Evolutionary conservation across 2,888 invertebrate species (phyloP).

Genomic region (Hemithea aestivaria): DNA sequence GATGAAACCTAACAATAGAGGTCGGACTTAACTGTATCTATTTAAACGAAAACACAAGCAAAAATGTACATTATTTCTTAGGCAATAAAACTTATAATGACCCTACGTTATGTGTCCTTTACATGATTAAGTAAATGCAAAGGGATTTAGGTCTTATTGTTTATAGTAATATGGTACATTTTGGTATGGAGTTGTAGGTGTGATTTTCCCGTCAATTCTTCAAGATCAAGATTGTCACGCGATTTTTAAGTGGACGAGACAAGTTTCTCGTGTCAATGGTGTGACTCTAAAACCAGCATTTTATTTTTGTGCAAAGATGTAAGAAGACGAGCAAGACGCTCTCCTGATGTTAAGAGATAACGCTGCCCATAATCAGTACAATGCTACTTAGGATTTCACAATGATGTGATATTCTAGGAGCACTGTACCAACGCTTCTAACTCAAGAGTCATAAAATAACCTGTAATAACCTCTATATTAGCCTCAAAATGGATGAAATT

Average conservation of each 20-base stretch:
- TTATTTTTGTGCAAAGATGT: no score
- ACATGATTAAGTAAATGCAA: not conserved
- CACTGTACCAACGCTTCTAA: no score
- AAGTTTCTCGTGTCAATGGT: no score
- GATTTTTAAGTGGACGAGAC: not conserved
- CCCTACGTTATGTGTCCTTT: slow-evolving; percentile 1
- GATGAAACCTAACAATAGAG: slow-evolving; percentile 55
- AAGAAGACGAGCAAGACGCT: no score
- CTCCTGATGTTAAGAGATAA: no score
- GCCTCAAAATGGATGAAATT: no score
- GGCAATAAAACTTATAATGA: slow-evolving; percentile 1
- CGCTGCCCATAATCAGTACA: no score
- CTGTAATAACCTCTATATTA: no score
- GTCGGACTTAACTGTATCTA: slow-evolving; percentile 38
- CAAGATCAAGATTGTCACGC: slow-evolving; percentile 8
- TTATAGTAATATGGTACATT: not conserved
- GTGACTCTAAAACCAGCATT: no score
- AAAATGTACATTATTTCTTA: slow-evolving; percentile 19
- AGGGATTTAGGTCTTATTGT: slow-evolving; percentile 11
- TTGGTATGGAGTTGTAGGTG: slow-evolving; percentile 6
- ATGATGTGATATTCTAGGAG: no score
- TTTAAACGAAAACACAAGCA: slow-evolving; percentile 20
- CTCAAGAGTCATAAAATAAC: no score
- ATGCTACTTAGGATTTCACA: no score
- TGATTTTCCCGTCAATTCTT: slow-evolving; percentile 3